phyloP scores from a whole-genome alignment of 1,140 invertebrate genomes.

The Chrysomallon squamiferum region DNA sequence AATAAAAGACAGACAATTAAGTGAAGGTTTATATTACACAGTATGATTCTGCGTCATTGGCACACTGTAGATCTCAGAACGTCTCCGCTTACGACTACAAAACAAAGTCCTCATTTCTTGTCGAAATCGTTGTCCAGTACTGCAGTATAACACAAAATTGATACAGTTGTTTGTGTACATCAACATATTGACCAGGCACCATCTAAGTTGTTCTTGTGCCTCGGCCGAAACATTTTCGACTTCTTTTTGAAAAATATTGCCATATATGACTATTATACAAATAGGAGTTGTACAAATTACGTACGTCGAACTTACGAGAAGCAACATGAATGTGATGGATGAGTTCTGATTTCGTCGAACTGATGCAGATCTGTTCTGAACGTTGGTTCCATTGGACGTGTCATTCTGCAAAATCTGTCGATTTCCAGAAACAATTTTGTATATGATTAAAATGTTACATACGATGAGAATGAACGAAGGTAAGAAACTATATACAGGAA shows the following conservation, averaged over 20 bases:
- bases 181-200: constrained; percentile 46
- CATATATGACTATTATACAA: constrained; percentile 35
- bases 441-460: constrained; percentile 39
- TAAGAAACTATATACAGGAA: constrained; percentile 39
- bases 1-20: no score
- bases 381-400: constrained; percentile 4
- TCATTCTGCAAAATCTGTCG: constrained; percentile 12
- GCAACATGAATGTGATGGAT: constrained; percentile 38
- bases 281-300: constrained; percentile 37
- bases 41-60: no score
- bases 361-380: neutral
- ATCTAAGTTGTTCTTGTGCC: constrained; percentile 29
- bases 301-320: constrained; percentile 38
- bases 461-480: constrained; percentile 46
- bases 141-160: neutral
- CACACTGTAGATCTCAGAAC: no score
- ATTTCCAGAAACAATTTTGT: no score
- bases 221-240: no score
- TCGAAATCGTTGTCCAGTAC: neutral
- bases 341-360: constrained; percentile 3
- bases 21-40: no score
- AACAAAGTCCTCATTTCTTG: neutral
- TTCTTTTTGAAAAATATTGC: constrained; percentile 17
- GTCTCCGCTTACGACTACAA: neutral
- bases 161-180: constrained; percentile 47